Evolutionary conservation across 2,113 vertebrate species (phyloP).

Genomic region (Pelecanus crispus): DNA sequence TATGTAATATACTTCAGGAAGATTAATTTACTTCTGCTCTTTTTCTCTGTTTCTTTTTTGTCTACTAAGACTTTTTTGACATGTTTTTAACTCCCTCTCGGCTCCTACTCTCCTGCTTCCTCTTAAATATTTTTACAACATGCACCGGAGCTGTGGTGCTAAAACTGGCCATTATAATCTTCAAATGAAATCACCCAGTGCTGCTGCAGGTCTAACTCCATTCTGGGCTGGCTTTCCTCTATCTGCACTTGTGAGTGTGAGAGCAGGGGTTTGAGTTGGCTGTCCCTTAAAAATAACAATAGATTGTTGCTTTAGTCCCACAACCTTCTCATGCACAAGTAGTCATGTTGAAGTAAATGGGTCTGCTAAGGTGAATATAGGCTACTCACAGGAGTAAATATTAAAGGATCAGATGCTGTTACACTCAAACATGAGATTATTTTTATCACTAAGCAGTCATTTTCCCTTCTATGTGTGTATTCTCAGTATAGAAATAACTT

Average conservation of each 20-base stretch:
- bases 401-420: neutral
- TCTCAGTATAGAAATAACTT: neutral
- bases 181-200: neutral
- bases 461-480: neutral
- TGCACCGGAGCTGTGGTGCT: neutral
- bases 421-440: neutral
- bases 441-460: neutral
- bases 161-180: neutral
- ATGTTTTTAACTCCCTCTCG: conserved; percentile 63
- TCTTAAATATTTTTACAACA: neutral
- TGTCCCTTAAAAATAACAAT: neutral
- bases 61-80: conserved; percentile 72
- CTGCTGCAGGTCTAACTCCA: neutral
- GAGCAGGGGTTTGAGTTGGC: rapidly evolving
- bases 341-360: neutral
- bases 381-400: neutral
- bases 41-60: conserved; percentile 73
- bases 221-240: neutral
- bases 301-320: neutral
- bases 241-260: neutral
- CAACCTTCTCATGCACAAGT: neutral
- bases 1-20: conserved; percentile 78
- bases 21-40: conserved; percentile 82
- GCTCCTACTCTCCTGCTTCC: neutral
- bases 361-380: neutral